A percentile compares a stretch with the other conserved stretches of the same genome.
Evolutionary conservation across 2,888 invertebrate genomes (phyloP).

Genomic region (Drosophila hamatofila): DNA sequence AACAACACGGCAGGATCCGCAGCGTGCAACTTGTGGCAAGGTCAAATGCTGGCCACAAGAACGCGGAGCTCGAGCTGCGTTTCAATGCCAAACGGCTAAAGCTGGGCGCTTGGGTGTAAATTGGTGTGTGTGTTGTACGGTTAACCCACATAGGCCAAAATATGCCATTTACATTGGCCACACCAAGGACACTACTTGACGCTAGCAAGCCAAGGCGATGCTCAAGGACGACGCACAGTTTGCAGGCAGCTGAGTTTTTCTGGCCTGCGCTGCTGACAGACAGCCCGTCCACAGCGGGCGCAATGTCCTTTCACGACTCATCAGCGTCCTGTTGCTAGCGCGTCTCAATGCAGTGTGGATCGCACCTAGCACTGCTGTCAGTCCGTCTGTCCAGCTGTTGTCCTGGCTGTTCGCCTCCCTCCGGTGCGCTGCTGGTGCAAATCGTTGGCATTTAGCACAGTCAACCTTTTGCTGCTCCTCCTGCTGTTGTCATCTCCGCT

Average conservation of each 20-base stretch:
- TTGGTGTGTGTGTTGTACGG: slow-evolving; percentile 34
- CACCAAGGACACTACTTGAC: slow-evolving; percentile 45
- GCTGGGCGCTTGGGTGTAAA: slow-evolving; percentile 34
- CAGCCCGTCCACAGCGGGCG: slow-evolving; percentile 65
- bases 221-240: background rate
- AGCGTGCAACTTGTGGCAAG: slow-evolving; percentile 43
- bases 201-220: background rate
- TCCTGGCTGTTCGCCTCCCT: slow-evolving; percentile 38
- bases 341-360: slow-evolving; percentile 49
- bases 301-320: slow-evolving; percentile 67
- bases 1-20: slow-evolving; percentile 55
- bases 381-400: background rate
- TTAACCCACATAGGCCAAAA: slow-evolving; percentile 78
- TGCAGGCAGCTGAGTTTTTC: slow-evolving; percentile 35
- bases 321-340: slow-evolving; percentile 66
- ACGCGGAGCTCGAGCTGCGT: slow-evolving; percentile 15
- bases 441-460: slow-evolving; percentile 71
- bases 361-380: slow-evolving; percentile 11
- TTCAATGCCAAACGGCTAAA: slow-evolving; percentile 41
- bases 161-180: slow-evolving; percentile 76
- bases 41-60: slow-evolving; percentile 68
- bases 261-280: slow-evolving; percentile 54
- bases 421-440: slow-evolving; percentile 77
- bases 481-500: slow-evolving; percentile 16
- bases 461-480: slow-evolving; percentile 27